These are phyloP conservation scores for Montipora capricornis DNA, from an alignment of 64 coral and sea anemone species.

Conservation along the genomic window DNA sequence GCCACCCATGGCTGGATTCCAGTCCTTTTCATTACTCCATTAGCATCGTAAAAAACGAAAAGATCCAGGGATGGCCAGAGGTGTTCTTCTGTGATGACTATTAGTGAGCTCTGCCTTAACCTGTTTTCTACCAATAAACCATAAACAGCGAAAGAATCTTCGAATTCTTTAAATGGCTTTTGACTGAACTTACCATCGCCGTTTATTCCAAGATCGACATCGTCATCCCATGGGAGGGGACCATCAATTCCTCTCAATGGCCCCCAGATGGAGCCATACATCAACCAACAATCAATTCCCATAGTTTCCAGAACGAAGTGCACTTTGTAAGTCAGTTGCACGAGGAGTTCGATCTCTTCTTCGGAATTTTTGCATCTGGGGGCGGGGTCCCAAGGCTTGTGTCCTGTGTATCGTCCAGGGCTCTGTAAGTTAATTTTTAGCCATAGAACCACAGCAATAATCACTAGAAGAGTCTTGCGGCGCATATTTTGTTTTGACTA, in stretches of 20 bases:
- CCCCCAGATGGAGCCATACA: constrained; percentile 74
- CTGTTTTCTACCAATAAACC: constrained; percentile 36
- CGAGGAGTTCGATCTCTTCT: constrained; percentile 44
- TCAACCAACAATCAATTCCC: constrained; percentile 64
- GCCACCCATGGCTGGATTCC: constrained; percentile 67
- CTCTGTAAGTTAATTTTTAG: neutral
- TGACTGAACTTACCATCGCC: constrained; percentile 35
- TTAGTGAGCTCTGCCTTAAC: constrained; percentile 9
- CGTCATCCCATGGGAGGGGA: constrained; percentile 74
- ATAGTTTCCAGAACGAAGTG: constrained; percentile 34
- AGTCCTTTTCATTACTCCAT: constrained; percentile 71
- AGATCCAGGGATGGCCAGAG: constrained; percentile 43
- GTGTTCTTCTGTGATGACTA: constrained; percentile 4
- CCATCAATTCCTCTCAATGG: constrained; percentile 5
- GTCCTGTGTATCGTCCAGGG: constrained; percentile 37
- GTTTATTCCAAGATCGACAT: constrained; percentile 59
- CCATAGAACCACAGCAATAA: neutral
- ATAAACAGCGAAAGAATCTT: neutral
- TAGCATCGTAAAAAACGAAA: constrained; percentile 73
- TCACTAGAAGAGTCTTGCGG: neutral
- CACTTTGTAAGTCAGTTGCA: constrained; percentile 56
- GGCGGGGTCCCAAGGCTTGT: constrained; percentile 20
- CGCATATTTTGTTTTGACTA: neutral
- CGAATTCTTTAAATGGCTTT: constrained; percentile 31
- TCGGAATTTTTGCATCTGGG: constrained; percentile 56